phyloP scores from a whole-genome alignment of 2,888 invertebrate genomes.

The Erebia epiphron region DNA sequence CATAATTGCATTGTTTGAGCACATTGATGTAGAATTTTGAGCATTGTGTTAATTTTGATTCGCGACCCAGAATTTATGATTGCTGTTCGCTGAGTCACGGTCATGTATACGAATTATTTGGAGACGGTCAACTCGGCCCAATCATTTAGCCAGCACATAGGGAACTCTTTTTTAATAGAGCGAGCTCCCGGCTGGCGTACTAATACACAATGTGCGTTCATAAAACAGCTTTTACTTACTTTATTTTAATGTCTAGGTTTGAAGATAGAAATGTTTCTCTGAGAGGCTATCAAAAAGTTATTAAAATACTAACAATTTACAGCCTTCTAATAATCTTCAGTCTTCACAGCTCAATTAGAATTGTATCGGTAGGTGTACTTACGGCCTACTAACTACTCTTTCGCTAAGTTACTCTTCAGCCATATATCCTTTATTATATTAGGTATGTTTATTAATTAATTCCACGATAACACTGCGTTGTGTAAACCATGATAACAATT shows the following conservation, averaged over 20 bases:
- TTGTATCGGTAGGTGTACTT: no score
- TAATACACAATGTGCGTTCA: not conserved
- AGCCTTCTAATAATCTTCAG: no score
- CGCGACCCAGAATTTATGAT: constrained; percentile 32
- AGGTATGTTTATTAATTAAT: no score
- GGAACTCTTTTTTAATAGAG: constrained; percentile 30
- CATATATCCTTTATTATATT: no score
- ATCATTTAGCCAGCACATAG: constrained; percentile 40
- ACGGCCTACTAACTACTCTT: no score
- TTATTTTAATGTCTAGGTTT: not conserved
- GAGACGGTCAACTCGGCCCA: constrained; percentile 25
- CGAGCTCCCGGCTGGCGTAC: constrained; percentile 17
- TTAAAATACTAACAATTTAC: no score
- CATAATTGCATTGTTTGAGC: constrained; percentile 42
- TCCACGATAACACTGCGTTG: no score
- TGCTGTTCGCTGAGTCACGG: constrained; percentile 43
- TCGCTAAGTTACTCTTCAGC: no score
- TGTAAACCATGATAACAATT: no score
- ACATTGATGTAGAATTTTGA: no score
- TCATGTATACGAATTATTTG: constrained; percentile 34
- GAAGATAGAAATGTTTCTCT: not conserved
- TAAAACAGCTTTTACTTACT: not conserved
- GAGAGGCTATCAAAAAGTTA: no score
- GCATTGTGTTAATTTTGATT: constrained; percentile 32
- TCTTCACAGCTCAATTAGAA: no score